phyloP scores from a whole-genome alignment of 2,113 vertebrate species.

The Paedocypris sp. region DNA sequence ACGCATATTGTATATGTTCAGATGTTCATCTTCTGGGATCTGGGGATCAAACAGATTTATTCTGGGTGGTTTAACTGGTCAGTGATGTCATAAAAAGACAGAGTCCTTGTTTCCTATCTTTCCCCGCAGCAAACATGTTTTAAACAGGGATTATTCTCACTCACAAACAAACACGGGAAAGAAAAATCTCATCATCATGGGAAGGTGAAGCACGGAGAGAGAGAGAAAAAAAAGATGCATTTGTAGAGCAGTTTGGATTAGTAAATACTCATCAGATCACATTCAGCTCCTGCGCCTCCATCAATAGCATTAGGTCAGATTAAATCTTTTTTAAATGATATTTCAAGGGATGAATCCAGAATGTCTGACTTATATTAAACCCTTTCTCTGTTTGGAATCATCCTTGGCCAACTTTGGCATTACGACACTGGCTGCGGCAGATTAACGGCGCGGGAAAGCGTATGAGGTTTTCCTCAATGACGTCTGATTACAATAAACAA shows the following conservation, averaged over 20 bases:
- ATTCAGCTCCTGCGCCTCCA: conserved; percentile 1
- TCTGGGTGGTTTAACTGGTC: not conserved
- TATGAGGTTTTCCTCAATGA: no score
- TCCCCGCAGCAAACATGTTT: not conserved
- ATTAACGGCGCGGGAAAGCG: not conserved
- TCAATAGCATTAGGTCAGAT: conserved; percentile 8
- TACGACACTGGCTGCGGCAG: not conserved
- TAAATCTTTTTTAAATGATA: not conserved
- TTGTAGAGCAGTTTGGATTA: not conserved
- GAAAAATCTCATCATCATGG: not conserved
- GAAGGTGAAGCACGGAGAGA: not conserved
- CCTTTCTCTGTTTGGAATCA: not conserved
- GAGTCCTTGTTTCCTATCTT: not conserved
- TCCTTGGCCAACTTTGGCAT: not conserved
- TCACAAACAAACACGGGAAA: not conserved
- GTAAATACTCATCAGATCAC: conserved; percentile 1
- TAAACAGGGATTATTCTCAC: conserved; percentile 3
- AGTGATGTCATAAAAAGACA: not conserved
- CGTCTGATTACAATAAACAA: not conserved
- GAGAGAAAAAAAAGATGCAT: no score
- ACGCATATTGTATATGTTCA: no score
- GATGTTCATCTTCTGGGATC: no score
- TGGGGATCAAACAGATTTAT: not conserved
- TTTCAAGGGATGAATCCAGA: not conserved
- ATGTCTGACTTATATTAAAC: not conserved